Percentiles rank a stretch among this genome's conserved stretches.
Evolutionary conservation across 2,888 invertebrate genomes (phyloP).

Genomic region (Epistrophe grossulariae): DNA sequence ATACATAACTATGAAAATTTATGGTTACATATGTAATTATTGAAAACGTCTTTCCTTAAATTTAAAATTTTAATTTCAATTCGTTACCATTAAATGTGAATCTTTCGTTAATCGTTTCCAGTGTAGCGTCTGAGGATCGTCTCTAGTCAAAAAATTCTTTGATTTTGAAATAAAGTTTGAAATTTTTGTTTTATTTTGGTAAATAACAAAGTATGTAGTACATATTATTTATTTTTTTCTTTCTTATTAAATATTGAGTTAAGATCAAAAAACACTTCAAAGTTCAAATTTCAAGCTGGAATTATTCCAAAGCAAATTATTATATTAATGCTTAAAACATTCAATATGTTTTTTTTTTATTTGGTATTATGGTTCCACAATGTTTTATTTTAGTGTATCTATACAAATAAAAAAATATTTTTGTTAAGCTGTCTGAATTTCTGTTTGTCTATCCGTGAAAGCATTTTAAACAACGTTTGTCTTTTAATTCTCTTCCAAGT

Average conservation of each 20-base stretch:
- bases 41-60: not conserved
- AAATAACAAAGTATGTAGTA: not conserved
- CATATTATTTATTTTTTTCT: not conserved
- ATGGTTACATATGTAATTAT: not conserved
- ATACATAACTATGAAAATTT: not conserved
- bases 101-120: constrained; percentile 35
- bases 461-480: too few species aligned
- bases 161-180: constrained; percentile 35
- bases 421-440: too few species aligned
- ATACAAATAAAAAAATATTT: too few species aligned
- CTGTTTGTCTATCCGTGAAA: too few species aligned
- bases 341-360: not conserved
- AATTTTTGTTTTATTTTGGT: not conserved
- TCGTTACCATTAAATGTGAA: constrained; percentile 35
- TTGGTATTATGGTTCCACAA: not conserved
- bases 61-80: constrained; percentile 5
- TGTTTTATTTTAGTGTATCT: too few species aligned
- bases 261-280: constrained; percentile 8
- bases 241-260: not conserved
- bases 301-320: constrained; percentile 1
- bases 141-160: constrained; percentile 33
- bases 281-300: not conserved
- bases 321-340: not conserved
- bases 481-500: too few species aligned
- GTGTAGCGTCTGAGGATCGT: constrained; percentile 23